Evolutionary conservation across 2,113 vertebrate species (phyloP), one percentile per base, ranked within the genome.

Genomic region (Sylvicapra grimmia): DNA sequence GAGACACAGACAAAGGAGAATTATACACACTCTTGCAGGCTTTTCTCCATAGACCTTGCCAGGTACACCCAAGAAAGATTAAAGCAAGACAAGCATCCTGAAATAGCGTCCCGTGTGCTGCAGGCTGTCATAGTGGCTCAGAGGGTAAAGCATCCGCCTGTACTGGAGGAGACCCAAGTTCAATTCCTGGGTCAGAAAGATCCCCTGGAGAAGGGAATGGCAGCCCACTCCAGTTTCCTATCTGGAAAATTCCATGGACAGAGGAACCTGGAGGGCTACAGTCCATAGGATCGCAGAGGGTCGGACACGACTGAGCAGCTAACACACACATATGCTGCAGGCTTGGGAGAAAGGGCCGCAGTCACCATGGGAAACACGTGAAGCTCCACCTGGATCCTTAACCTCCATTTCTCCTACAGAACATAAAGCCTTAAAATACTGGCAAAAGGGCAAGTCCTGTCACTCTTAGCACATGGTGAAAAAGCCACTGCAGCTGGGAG

Each of bases 281-380:
- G 65, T 72, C n/a, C 65, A 36, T 36, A 23, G 19, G 68, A 36
- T 72, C 0, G 19, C 68, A 40, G 10, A 72, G 19, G 12, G n/a
- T 72, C n/a, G 0, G 10, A 12, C 68, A 23, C 2, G 1, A 36
- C n/a, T 72, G 68, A 72, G 19, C 2, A 0, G 1, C n/a, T 72
- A 3, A 72, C 68, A 72, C 10, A 72, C 18, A 36, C n/a, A 40
- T 8, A 18, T 0, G 68, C n/a, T 72, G 14, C 3, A 40, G n/a
- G 14, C 47, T 56, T 56, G 53, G 44, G 47, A 51, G 4, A 86
- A 47, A 54, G 21, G 80, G 29, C 2, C 14, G 7, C 40, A 49
- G 33, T 15, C 40, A 29, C 40, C 7, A 1, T 11, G 16, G 36
- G 68, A 80, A 68, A 53, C 6, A 13, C 6, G 4, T 5, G 53